phyloP scores from a whole-genome alignment of 1,140 invertebrate genomes.

The Drosophila rufa region DNA sequence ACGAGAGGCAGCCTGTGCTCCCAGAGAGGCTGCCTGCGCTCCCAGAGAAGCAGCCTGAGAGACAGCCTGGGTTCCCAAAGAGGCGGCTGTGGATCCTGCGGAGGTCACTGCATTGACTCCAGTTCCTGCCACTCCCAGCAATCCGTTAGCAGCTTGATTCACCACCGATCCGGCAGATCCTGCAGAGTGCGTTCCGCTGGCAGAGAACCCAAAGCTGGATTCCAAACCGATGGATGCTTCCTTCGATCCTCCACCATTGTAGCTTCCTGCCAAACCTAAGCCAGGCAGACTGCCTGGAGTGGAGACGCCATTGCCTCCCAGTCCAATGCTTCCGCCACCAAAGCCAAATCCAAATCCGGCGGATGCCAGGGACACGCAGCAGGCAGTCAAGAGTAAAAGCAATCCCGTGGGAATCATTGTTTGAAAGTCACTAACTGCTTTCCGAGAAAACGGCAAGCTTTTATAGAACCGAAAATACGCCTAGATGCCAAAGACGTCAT shows the following conservation, averaged over 20 bases:
- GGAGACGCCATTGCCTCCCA: slow-evolving; percentile 6
- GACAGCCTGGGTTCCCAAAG: neutral
- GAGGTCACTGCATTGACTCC: slow-evolving; percentile 4
- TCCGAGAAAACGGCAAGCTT: slow-evolving; percentile 21
- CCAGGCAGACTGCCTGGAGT: slow-evolving; percentile 15
- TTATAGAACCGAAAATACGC: slow-evolving; percentile 29
- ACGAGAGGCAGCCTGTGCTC: too few relatives aligned
- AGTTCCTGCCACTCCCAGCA: slow-evolving; percentile 7
- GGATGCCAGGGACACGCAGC: slow-evolving; percentile 24
- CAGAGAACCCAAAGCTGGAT: neutral
- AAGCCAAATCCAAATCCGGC: slow-evolving; percentile 35
- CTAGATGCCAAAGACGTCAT: slow-evolving; percentile 11
- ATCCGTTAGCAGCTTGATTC: slow-evolving; percentile 8
- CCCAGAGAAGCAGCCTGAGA: neutral
- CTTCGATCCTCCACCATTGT: slow-evolving; percentile 13
- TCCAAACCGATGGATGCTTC: slow-evolving; percentile 1
- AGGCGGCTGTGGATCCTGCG: neutral
- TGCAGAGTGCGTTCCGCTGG: neutral
- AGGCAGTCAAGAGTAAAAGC: slow-evolving; percentile 12
- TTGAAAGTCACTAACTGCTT: slow-evolving; percentile 28
- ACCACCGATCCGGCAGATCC: slow-evolving; percentile 10
- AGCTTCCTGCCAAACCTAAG: slow-evolving; percentile 13
- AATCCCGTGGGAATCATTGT: slow-evolving; percentile 44
- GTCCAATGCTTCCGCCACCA: slow-evolving; percentile 13
- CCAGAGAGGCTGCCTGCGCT: too few relatives aligned